Conservation (phyloP, 2,888 invertebrate genomes). For the Tiliacea citrago region DNA sequence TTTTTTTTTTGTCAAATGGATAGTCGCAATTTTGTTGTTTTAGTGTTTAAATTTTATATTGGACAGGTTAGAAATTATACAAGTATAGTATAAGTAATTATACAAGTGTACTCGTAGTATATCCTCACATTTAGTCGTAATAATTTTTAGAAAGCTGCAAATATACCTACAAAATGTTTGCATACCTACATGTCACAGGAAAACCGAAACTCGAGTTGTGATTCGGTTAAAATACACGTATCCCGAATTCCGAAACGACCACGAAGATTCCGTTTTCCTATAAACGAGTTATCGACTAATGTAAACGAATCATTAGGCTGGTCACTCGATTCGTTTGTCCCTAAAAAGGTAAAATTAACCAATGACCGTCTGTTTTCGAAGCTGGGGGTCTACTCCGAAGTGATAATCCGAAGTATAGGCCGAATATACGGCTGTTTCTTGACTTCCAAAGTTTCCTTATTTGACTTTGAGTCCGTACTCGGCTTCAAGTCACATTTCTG, state of each 20-base stretch:
- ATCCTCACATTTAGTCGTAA: too few species aligned
- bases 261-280: conserved; percentile 21
- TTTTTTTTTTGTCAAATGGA: too few species aligned
- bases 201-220: conserved; percentile 8
- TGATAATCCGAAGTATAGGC: too few species aligned
- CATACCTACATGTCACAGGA: background rate
- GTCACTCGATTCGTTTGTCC: conserved; percentile 36
- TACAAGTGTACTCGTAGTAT: too few species aligned
- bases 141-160: background rate
- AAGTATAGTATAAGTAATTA: background rate
- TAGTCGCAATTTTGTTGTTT: background rate
- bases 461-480: too few species aligned
- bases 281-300: conserved; percentile 51
- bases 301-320: conserved; percentile 47
- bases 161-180: background rate
- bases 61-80: background rate
- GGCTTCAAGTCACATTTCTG: too few species aligned
- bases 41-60: background rate
- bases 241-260: conserved; percentile 11
- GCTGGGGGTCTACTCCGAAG: background rate
- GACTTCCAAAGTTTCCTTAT: too few species aligned
- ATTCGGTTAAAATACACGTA: conserved; percentile 35
- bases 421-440: too few species aligned
- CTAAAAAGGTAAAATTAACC: conserved; percentile 43
- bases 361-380: conserved; percentile 50